phyloP scores from a whole-genome alignment of 2,113 vertebrate species.

The Phalacrocorax aristotelis region DNA sequence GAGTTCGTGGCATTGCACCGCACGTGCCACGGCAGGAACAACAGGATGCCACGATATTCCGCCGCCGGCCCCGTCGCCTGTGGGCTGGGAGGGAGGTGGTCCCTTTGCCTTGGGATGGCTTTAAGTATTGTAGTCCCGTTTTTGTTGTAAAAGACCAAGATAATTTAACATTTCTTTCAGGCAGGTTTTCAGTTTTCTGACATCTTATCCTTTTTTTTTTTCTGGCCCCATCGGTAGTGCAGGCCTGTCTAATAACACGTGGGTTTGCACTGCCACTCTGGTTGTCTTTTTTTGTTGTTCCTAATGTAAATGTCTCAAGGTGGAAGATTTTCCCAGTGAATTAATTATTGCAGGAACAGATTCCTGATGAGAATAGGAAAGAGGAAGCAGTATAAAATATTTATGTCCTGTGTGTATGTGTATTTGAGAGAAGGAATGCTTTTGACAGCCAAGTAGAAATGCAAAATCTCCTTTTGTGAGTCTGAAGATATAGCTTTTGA shows the following conservation, averaged over 20 bases:
- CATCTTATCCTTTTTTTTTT: neutral
- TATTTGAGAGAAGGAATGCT: neutral
- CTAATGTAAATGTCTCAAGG: neutral
- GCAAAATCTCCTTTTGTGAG: neutral
- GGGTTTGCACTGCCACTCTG: neutral
- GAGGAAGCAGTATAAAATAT: neutral
- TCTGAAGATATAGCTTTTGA: neutral
- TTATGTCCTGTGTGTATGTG: neutral
- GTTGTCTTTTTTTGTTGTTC: neutral
- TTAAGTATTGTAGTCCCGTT: neutral
- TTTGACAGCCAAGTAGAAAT: neutral
- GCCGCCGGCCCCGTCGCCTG: accelerated
- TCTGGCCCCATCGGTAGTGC: accelerated
- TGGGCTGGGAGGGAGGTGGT: neutral
- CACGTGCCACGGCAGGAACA: neutral
- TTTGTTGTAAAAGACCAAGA: neutral
- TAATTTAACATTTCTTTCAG: neutral
- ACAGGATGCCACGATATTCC: neutral
- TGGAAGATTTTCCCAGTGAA: neutral
- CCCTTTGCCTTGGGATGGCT: accelerated
- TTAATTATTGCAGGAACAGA: neutral
- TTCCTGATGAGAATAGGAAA: neutral
- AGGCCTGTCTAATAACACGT: accelerated
- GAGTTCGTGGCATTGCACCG: neutral
- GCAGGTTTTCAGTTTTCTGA: neutral